phyloP scores from a whole-genome alignment of 2,113 vertebrate genomes.

The Nesoenas mayeri region DNA sequence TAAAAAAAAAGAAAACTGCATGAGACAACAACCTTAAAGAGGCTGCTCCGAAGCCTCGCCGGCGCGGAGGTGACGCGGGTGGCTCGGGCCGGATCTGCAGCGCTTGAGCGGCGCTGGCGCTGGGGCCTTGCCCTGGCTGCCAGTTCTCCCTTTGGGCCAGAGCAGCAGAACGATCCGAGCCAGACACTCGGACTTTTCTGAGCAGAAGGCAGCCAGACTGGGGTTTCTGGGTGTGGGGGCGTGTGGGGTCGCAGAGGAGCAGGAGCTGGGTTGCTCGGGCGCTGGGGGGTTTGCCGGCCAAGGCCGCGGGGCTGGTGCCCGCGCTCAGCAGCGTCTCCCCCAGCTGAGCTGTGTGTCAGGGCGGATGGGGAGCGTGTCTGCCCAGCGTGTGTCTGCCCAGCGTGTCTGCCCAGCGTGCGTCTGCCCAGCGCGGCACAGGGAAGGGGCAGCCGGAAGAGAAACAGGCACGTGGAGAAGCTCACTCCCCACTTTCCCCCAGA shows the following conservation, averaged over 20 bases:
- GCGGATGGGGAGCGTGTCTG: not conserved
- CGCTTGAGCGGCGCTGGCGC: too few species aligned
- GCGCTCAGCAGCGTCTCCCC: not conserved
- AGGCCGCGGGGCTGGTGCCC: fast-evolving
- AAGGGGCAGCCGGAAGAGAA: not conserved
- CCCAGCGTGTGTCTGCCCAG: too few species aligned
- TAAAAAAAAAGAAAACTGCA: slow-evolving; percentile 63
- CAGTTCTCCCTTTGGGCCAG: not conserved
- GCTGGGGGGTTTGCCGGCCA: not conserved
- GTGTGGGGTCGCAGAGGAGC: not conserved
- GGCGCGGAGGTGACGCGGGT: not conserved
- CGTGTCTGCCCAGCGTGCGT: not conserved
- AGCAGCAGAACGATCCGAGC: not conserved
- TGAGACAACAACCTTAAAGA: slow-evolving; percentile 69
- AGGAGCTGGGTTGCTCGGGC: not conserved
- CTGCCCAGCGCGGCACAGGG: fast-evolving
- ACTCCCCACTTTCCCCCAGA: fast-evolving
- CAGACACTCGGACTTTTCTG: not conserved
- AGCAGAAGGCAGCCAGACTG: not conserved
- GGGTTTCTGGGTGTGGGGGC: fast-evolving
- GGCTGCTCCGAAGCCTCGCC: slow-evolving; percentile 9
- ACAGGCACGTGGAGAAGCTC: not conserved
- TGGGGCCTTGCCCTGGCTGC: too few species aligned
- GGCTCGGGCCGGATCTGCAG: not conserved
- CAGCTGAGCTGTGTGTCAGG: not conserved